Conservation (phyloP, 2,888 invertebrate species). For the Macrostomum cliftonense region DNA sequence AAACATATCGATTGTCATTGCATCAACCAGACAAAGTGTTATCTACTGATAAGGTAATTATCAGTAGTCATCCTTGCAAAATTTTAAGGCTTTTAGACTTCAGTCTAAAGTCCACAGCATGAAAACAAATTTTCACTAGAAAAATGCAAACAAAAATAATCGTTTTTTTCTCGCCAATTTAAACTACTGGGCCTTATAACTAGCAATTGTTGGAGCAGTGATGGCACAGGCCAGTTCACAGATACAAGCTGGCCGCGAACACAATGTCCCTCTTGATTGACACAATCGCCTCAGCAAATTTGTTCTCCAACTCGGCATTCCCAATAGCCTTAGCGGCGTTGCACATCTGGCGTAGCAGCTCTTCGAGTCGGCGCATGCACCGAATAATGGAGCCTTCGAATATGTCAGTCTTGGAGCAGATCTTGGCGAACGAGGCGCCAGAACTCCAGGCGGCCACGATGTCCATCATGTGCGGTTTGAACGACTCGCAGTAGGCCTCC, state of each 20-base stretch:
- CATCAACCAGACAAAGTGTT: too few relatives aligned
- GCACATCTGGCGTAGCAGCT: slow-evolving; percentile 76
- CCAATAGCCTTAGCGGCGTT: slow-evolving; percentile 91
- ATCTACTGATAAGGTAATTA: too few relatives aligned
- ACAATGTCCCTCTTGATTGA: slow-evolving; percentile 89
- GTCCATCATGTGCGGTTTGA: slow-evolving; percentile 88
- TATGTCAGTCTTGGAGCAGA: slow-evolving; percentile 86
- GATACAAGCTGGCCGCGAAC: slow-evolving; percentile 93
- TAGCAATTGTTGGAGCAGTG: too few relatives aligned
- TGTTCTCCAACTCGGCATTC: slow-evolving; percentile 78
- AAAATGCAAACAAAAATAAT: too few relatives aligned
- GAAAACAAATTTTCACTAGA: too few relatives aligned
- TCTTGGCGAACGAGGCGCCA: slow-evolving; percentile 68
- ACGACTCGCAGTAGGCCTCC: slow-evolving; percentile 69
- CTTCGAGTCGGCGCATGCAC: slow-evolving; percentile 85
- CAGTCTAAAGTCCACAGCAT: too few relatives aligned
- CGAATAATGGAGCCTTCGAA: slow-evolving; percentile 76
- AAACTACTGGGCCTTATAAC: too few relatives aligned
- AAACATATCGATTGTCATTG: too few relatives aligned
- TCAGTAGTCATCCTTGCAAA: too few relatives aligned
- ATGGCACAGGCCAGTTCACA: too few relatives aligned
- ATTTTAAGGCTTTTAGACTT: too few relatives aligned
- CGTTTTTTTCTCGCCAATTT: too few relatives aligned
- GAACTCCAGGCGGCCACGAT: slow-evolving; percentile 87
- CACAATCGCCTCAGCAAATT: slow-evolving; percentile 65